Percentiles rank a stretch among this genome's conserved stretches.
These are phyloP conservation scores for Beris morrisii DNA, from an alignment of 2,888 invertebrate genomes.

Conservation along the genomic window DNA sequence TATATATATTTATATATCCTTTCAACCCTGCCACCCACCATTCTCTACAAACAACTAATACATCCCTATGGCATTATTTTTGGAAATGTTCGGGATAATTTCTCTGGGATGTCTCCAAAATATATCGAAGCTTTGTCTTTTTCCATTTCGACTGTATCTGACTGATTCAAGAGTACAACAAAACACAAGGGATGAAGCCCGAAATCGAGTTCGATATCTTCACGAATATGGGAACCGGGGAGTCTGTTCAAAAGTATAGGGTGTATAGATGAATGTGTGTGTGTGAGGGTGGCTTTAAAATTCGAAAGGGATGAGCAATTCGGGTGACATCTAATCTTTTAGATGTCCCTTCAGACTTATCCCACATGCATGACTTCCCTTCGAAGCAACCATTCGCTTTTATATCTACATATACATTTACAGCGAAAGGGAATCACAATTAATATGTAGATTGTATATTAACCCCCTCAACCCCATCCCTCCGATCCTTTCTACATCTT, in stretches of 20 bases:
- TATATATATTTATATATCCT: constrained; percentile 1
- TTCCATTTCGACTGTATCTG: constrained; percentile 29
- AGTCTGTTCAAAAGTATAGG: constrained; percentile 11
- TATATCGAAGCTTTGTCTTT: constrained; percentile 25
- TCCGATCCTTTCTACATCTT: background rate
- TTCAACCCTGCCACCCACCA: background rate
- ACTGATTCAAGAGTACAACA: constrained; percentile 18
- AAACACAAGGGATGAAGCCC: background rate
- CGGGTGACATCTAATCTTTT: constrained; percentile 37
- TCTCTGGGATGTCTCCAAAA: constrained; percentile 22
- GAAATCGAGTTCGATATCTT: background rate
- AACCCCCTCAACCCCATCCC: constrained; percentile 29
- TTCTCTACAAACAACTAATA: constrained; percentile 1
- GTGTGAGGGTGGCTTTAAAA: background rate
- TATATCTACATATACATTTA: background rate
- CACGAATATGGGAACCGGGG: background rate
- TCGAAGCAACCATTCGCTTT: background rate
- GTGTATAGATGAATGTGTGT: constrained; percentile 9
- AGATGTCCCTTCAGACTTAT: constrained; percentile 38
- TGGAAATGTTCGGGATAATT: constrained; percentile 16
- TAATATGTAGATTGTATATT: constrained; percentile 39
- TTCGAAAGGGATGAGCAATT: constrained; percentile 1
- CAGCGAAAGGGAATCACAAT: constrained; percentile 36
- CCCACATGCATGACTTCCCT: constrained; percentile 27
- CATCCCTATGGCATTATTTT: constrained; percentile 23